A percentile compares a stretch with the other conserved stretches of the same genome.
Evolutionary conservation across 2,113 vertebrate species (phyloP).

Genomic region (Chloropsis cyanopogon): DNA sequence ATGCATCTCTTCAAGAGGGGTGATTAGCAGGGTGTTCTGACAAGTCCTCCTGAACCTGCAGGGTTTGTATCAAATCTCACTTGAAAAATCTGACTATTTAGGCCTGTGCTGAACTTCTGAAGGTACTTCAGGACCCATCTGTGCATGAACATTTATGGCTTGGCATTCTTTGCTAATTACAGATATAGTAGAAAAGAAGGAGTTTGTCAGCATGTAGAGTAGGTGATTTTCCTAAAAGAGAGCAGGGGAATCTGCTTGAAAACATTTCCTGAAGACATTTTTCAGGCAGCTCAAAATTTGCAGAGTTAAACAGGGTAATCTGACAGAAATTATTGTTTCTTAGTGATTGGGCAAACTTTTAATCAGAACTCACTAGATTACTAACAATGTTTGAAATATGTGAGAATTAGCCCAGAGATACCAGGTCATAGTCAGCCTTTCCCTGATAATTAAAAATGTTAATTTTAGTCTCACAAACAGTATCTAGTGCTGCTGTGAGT

Average conservation of each 20-base stretch:
- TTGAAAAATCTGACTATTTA: background rate
- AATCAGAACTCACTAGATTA: background rate
- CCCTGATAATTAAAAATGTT: background rate
- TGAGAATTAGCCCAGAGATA: background rate
- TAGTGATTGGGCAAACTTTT: background rate
- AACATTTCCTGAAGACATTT: background rate
- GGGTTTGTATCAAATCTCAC: background rate
- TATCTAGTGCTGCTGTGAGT: background rate
- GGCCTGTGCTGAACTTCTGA: background rate
- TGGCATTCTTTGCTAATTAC: slow-evolving; percentile 11
- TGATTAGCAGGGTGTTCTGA: slow-evolving; percentile 19
- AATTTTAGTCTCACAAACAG: background rate
- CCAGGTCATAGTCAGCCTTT: background rate
- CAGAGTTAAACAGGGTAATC: background rate
- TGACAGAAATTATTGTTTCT: background rate
- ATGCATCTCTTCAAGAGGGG: background rate
- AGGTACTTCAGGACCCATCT: background rate
- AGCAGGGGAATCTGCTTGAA: background rate
- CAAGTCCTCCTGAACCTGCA: background rate
- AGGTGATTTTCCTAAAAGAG: background rate
- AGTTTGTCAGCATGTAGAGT: background rate
- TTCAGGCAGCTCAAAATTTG: background rate
- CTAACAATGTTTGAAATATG: background rate
- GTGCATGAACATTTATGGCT: slow-evolving; percentile 1
- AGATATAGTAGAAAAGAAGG: background rate